Evolutionary conservation across 2,113 vertebrate species (phyloP), one percentile per base, ranked within the genome.

Genomic region (Caranx ignobilis): DNA sequence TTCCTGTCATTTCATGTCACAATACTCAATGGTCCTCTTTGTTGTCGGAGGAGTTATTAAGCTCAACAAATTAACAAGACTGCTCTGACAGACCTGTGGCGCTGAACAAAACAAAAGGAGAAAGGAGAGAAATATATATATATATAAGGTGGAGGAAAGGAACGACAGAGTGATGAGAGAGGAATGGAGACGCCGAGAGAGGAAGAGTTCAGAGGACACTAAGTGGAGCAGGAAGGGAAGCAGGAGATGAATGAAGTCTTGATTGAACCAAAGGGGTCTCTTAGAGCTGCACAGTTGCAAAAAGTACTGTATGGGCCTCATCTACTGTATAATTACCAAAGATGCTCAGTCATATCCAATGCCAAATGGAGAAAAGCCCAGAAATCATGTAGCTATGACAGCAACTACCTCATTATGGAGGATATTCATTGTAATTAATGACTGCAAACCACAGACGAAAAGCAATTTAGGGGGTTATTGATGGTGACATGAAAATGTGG

Each of bases 1-100:
- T 80, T 91, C 85, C 79, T 79, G 88, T 91, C 76, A 91, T 89
- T 92, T 91, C 83, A 79, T 85, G 88, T 90, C 87, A 89, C 89
- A 92, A 85, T 83, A 82, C 79, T 94, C 91, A 95, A 91, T 82
- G 79, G 43, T 54, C 45, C 47, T 68, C 91, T 93, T 92, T 93
- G 90, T 93, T 56, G 77, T 82, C 59, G 1, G 62, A 83, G 61
- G 72, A 82, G 79, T 91, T 92, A 86, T 88, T 73, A 91, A 65
- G 64, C 72, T 78, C 86, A 79, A 81, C 77, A 89, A 87, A 92
- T 88, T 56, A 89, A 89, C 73, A 87, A n/a, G 74, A 82, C 56
- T 52, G 48, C 47, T 77, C 82, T 56, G 60, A 77, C 77, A 67
- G 84, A 77, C 45, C 67, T 70, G 81, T 63, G 45, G 19, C 35